Conservation (phyloP, 1,140 invertebrate species). For the Aphidius ervi region DNA sequence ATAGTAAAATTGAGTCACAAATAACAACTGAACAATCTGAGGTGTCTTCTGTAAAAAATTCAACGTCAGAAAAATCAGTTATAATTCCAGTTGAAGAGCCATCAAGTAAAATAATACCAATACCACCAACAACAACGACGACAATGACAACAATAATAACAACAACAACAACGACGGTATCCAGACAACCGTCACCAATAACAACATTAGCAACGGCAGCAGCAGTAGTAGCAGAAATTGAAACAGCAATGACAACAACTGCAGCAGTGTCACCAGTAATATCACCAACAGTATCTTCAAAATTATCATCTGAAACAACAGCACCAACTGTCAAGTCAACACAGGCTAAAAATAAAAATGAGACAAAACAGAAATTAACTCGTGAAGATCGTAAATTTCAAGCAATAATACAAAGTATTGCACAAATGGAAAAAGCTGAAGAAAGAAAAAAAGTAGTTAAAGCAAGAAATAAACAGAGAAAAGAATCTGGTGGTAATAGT, state of each 20-base stretch:
- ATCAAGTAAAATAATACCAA: constrained; percentile 1
- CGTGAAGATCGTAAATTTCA: constrained; percentile 95
- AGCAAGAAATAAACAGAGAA: constrained; percentile 56
- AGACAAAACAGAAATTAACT: constrained; percentile 67
- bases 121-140: not conserved
- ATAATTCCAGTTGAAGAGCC: too few relatives aligned
- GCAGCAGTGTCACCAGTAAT: not conserved
- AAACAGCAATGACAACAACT: constrained; percentile 31
- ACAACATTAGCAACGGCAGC: constrained; percentile 17
- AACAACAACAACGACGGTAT: not conserved
- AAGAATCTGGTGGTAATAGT: constrained; percentile 49
- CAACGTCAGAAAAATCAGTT: too few relatives aligned
- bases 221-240: constrained; percentile 9
- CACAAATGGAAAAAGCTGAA: constrained; percentile 74
- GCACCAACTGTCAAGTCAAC: not conserved
- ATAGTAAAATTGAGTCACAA: not conserved
- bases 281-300: constrained; percentile 5
- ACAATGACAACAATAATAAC: not conserved
- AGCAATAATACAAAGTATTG: constrained; percentile 90
- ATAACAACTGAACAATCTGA: not conserved
- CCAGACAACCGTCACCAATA: constrained; percentile 18
- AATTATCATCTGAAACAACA: constrained; percentile 9
- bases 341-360: constrained; percentile 52
- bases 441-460: constrained; percentile 71
- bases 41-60: not conserved